Evolutionary conservation across 2,888 invertebrate genomes (phyloP).

Genomic region (Keiferia lycopersicella): DNA sequence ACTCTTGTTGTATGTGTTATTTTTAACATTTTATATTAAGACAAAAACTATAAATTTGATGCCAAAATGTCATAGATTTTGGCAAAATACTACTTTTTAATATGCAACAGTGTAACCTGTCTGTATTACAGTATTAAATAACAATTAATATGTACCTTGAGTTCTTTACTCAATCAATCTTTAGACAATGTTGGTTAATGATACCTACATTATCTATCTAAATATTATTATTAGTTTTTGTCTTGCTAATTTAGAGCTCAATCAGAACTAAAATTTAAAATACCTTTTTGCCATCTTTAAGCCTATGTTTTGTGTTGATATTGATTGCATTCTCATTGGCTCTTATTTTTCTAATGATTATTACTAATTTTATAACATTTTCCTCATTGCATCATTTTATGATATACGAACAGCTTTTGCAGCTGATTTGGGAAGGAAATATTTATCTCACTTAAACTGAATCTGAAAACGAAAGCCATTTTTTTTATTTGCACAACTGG

Average conservation of each 20-base stretch:
- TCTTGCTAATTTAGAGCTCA: not conserved
- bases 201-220: no score
- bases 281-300: not conserved
- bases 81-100: no score
- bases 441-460: not conserved
- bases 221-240: not conserved
- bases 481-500: no score
- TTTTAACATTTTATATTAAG: not conserved
- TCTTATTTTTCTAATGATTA: not conserved
- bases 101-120: no score
- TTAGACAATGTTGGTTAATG: no score
- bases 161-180: no score
- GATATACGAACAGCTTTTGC: not conserved
- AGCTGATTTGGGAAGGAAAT: no score
- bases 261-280: not conserved
- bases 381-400: constrained; percentile 6
- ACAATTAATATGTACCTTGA: no score
- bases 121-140: no score
- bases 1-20: not conserved
- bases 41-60: not conserved
- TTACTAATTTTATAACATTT: not conserved
- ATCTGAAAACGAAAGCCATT: not conserved
- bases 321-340: not conserved
- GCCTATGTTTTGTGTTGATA: not conserved
- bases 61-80: no score